These are phyloP conservation scores for Rhea americana DNA, from an alignment of 2,113 vertebrate genomes.

Conservation along the genomic window DNA sequence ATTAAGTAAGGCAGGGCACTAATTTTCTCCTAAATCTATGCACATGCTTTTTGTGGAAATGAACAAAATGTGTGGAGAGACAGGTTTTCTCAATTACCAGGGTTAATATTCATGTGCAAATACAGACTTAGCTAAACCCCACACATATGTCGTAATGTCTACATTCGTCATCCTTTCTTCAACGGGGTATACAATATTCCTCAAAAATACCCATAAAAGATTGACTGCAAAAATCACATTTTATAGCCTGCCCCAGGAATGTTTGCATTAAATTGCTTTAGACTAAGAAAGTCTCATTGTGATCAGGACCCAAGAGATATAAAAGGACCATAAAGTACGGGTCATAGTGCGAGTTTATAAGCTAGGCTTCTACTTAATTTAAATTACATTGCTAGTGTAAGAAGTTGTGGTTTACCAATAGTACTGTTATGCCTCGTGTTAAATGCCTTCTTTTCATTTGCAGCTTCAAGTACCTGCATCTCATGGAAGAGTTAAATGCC, in stretches of 20 bases:
- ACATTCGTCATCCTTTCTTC: constrained; percentile 55
- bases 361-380: constrained; percentile 74
- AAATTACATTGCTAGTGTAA: constrained; percentile 65
- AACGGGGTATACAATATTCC: constrained; percentile 59
- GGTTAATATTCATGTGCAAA: constrained; percentile 72
- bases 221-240: constrained; percentile 70
- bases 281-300: constrained; percentile 72
- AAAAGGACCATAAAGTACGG: constrained; percentile 69
- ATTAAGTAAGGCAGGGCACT: constrained; percentile 58
- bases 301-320: constrained; percentile 74
- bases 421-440: constrained; percentile 36
- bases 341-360: constrained; percentile 75
- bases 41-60: constrained; percentile 55
- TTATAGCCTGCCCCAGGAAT: constrained; percentile 71
- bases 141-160: constrained; percentile 70
- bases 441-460: constrained; percentile 49
- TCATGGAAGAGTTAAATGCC: constrained; percentile 57
- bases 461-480: constrained; percentile 21
- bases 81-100: constrained; percentile 56
- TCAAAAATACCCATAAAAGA: constrained; percentile 73
- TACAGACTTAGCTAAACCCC: constrained; percentile 66
- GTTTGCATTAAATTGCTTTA: constrained; percentile 73
- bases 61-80: constrained; percentile 57
- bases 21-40: constrained; percentile 63
- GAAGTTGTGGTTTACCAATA: constrained; percentile 71